Conservation (phyloP, 2,797 vertebrate species). For the Sphenopsis melanotis region DNA sequence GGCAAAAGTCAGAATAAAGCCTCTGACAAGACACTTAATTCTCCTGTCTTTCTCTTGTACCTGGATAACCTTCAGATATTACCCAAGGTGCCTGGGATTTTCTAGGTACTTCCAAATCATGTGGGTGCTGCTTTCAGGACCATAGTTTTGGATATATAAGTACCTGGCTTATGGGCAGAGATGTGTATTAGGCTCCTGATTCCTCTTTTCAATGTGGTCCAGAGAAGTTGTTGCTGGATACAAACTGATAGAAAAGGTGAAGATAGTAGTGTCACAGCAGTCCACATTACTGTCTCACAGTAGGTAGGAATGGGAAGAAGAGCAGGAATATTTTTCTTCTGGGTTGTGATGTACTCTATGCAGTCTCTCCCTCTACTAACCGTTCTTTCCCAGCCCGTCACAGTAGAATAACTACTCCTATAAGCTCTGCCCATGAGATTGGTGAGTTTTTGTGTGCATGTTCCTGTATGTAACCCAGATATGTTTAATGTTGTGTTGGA, state of each 20-base stretch:
- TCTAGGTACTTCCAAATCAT: not conserved
- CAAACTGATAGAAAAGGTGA: not conserved
- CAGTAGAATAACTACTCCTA: not conserved
- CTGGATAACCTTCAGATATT: not conserved
- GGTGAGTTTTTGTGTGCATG: not conserved
- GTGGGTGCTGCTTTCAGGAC: not conserved
- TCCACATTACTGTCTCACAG: not conserved
- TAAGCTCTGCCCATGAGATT: not conserved
- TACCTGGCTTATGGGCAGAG: not conserved
- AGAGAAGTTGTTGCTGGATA: not conserved
- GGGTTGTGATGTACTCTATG: not conserved
- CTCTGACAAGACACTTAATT: not conserved
- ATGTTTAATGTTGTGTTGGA: not conserved
- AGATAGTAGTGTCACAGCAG: not conserved
- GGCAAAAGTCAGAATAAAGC: not conserved
- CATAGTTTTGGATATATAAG: not conserved
- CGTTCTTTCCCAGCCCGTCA: not conserved
- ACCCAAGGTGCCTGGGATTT: not conserved
- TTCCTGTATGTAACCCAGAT: not conserved
- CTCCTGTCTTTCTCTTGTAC: not conserved
- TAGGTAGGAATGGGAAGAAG: not conserved
- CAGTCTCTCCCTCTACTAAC: not conserved
- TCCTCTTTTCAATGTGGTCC: not conserved
- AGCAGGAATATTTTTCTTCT: not conserved
- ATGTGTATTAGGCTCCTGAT: not conserved